phyloP scores from a whole-genome alignment of 2,888 invertebrate genomes.

The Archips xylosteana region DNA sequence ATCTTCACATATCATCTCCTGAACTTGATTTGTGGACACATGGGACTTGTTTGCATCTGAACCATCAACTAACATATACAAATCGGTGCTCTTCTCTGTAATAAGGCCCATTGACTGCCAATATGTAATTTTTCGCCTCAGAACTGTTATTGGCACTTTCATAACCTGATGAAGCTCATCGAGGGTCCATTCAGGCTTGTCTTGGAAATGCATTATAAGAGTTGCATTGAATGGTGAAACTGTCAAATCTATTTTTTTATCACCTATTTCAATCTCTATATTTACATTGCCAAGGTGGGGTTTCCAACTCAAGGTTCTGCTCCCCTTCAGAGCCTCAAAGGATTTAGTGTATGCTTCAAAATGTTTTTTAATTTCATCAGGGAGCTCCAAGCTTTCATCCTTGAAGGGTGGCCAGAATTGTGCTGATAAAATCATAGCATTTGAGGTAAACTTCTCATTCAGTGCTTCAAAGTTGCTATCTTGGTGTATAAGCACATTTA shows the following conservation, averaged over 20 bases:
- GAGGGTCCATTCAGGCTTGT: conserved; percentile 93
- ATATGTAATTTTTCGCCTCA: conserved; percentile 94
- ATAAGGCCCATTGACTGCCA: conserved; percentile 98
- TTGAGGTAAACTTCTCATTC: conserved; percentile 73
- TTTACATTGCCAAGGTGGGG: conserved; percentile 96
- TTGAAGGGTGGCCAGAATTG: conserved; percentile 99
- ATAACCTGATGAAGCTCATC: conserved; percentile 94
- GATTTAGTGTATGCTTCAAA: conserved; percentile 95
- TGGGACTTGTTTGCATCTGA: conserved; percentile 83
- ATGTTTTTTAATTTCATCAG: conserved; percentile 91
- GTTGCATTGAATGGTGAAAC: conserved; percentile 98
- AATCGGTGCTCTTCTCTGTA: conserved; percentile 90
- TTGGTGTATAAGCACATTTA: conserved; percentile 94
- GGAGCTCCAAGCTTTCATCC: conserved; percentile 96
- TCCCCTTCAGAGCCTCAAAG: conserved; percentile 96
- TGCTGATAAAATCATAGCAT: conserved; percentile 96
- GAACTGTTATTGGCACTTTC: conserved; percentile 94
- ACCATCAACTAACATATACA: conserved; percentile 90
- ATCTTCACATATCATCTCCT: conserved; percentile 92
- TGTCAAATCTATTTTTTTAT: conserved; percentile 91
- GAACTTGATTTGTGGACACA: conserved; percentile 82
- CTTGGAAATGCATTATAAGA: conserved; percentile 96
- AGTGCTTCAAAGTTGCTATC: conserved; percentile 85
- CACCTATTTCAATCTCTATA: conserved; percentile 95
- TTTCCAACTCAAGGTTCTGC: conserved; percentile 97